Conservation (phyloP, 2,113 vertebrate species). For the Eretmodus cyanostictus region DNA sequence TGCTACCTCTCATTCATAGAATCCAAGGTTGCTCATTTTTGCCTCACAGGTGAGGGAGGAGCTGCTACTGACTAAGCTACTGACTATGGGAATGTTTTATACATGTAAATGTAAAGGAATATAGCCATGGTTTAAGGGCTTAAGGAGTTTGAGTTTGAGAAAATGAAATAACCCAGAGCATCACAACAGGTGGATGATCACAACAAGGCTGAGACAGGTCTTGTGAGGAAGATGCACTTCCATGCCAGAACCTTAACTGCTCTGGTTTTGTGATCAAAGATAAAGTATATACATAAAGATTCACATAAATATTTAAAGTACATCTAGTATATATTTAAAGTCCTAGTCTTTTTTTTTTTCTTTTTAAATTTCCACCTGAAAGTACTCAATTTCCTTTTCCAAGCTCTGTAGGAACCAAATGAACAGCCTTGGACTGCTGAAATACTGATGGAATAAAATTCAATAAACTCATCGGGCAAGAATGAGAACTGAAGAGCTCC, state of each 20-base stretch:
- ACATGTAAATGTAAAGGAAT: neutral
- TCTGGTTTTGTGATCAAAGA: neutral
- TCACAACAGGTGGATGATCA: neutral
- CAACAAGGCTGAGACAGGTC: neutral
- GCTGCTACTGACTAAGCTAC: neutral
- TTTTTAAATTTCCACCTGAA: neutral
- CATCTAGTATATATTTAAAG: neutral
- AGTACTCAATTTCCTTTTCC: neutral
- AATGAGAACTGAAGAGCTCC: neutral
- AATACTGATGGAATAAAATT: neutral
- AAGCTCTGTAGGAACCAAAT: neutral
- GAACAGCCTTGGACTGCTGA: neutral
- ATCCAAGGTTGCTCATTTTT: neutral
- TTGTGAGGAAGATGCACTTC: neutral
- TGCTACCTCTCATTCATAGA: neutral
- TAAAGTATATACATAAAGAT: neutral
- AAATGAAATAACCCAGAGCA: neutral
- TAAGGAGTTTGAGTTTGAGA: neutral
- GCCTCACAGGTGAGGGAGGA: neutral
- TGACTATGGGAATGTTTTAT: neutral
- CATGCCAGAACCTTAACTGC: neutral
- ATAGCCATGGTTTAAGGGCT: neutral
- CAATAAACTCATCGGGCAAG: neutral
- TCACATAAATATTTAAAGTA: neutral
- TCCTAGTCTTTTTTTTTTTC: neutral